A percentile compares a stretch with the other conserved stretches of the same genome.
These are phyloP conservation scores for Arenaria interpres DNA, from an alignment of 2,113 vertebrate species.

Conservation along the genomic window DNA sequence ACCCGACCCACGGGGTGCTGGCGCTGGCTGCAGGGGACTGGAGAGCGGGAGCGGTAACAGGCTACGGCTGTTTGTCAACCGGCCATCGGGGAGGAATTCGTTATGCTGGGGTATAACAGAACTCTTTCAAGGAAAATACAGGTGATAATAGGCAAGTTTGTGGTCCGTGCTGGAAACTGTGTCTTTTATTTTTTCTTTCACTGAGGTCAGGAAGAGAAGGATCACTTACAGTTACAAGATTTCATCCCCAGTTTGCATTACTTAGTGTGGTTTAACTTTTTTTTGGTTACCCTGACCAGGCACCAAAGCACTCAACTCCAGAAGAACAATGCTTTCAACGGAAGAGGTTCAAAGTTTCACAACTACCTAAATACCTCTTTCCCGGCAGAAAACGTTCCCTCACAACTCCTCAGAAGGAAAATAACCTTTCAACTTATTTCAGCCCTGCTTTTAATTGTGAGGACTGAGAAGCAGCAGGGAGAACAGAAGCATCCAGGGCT, in stretches of 20 bases:
- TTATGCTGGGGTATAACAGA: neutral
- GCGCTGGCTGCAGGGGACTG: neutral
- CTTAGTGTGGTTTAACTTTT: neutral
- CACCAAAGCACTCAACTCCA: neutral
- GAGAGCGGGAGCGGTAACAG: too few relatives aligned
- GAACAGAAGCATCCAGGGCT: slow-evolving; percentile 20
- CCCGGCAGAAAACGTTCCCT: neutral
- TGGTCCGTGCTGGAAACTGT: neutral
- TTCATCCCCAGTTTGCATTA: neutral
- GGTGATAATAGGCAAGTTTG: neutral
- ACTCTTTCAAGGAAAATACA: neutral
- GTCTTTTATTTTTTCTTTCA: neutral
- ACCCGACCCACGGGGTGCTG: too few relatives aligned
- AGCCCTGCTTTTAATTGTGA: slow-evolving; percentile 45
- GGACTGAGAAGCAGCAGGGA: slow-evolving; percentile 38
- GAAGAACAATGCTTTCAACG: neutral
- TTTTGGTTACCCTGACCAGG: neutral
- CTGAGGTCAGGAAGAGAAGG: neutral
- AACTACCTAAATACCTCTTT: neutral
- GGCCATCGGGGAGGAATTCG: neutral
- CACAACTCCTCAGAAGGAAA: neutral
- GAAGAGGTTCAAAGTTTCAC: neutral
- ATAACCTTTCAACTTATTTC: neutral
- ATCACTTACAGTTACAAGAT: neutral
- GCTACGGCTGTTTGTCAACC: too few relatives aligned